Evolutionary conservation across 2,797 vertebrate genomes (phyloP).

Genomic region (Bradypodion ventrale): DNA sequence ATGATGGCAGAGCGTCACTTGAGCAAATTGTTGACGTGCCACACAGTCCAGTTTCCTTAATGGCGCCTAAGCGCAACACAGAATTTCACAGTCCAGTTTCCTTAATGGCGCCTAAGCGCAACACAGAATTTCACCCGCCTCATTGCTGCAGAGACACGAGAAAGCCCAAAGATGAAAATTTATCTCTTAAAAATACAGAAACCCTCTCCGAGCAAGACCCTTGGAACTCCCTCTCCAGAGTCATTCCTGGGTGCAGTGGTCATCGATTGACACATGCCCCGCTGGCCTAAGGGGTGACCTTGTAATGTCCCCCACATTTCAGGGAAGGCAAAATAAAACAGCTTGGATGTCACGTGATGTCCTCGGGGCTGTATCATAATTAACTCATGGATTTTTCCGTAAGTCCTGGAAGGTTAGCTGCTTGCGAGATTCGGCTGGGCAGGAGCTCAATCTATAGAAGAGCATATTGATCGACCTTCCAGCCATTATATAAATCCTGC

Average conservation of each 20-base stretch:
- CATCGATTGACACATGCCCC: background rate
- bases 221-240: background rate
- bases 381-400: conserved; percentile 39
- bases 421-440: background rate
- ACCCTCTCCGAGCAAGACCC: too few species aligned
- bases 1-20: too few species aligned
- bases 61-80: too few species aligned
- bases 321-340: background rate
- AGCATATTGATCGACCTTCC: background rate
- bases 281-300: conserved; percentile 6
- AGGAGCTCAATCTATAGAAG: conserved; percentile 9
- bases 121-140: background rate
- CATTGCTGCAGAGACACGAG: background rate
- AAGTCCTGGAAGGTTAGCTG: background rate
- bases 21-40: background rate
- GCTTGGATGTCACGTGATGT: background rate
- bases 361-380: conserved; percentile 20
- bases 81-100: background rate
- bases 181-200: background rate
- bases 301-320: background rate
- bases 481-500: conserved; percentile 4
- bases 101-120: too few species aligned
- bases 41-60: too few species aligned
- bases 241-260: background rate
- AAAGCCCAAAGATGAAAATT: background rate